A percentile compares a stretch with the other conserved stretches of the same genome.
phyloP scores from a whole-genome alignment of 2,113 vertebrate genomes.

The Stictonetta naevosa region DNA sequence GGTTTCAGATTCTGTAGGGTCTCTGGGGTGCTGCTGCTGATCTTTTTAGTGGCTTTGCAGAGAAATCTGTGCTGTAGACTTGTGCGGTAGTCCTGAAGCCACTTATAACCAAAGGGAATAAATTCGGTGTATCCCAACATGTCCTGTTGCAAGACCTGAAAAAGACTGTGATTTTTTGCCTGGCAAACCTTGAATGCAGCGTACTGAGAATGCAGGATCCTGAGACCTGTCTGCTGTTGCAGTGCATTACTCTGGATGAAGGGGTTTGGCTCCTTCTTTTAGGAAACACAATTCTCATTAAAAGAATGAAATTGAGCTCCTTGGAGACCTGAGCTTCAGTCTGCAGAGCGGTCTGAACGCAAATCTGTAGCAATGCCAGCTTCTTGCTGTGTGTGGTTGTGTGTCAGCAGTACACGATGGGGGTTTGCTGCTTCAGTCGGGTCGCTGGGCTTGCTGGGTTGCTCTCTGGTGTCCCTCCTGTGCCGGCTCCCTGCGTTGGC shows the following conservation, averaged over 20 bases:
- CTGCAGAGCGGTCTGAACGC: background rate
- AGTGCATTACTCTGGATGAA: background rate
- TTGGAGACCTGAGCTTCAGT: background rate
- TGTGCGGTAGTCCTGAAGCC: background rate
- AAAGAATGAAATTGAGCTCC: constrained; percentile 22
- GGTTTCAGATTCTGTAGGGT: background rate
- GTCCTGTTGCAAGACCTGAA: background rate
- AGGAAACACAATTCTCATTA: constrained; percentile 45
- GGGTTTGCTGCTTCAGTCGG: background rate
- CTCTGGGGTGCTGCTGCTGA: background rate
- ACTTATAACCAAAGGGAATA: background rate
- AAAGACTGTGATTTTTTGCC: background rate
- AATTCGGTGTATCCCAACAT: background rate
- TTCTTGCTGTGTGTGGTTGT: background rate
- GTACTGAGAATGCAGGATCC: background rate
- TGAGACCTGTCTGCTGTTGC: background rate
- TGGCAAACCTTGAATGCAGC: background rate
- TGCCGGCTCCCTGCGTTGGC: background rate
- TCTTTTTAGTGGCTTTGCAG: background rate
- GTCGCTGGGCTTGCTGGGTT: background rate
- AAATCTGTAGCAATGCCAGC: background rate
- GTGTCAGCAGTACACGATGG: background rate
- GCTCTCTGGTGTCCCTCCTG: background rate
- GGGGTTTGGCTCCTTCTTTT: constrained; percentile 28
- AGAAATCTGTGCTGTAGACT: background rate